Percentiles rank a stretch among this genome's conserved stretches.
phyloP scores from a whole-genome alignment of 2,113 vertebrate species.

The Chaenogobius annularis region DNA sequence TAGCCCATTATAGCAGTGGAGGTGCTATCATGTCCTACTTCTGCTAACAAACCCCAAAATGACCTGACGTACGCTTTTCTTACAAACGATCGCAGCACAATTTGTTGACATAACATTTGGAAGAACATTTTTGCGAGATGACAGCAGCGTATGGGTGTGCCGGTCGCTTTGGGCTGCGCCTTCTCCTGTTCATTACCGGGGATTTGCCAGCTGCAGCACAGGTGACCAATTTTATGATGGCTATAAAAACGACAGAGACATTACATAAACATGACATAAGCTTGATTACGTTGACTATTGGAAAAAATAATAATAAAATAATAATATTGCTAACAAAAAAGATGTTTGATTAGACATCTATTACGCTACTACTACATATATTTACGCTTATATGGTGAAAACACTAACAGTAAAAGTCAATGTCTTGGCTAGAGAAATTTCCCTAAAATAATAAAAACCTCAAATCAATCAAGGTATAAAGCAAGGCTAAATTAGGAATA shows the following conservation, averaged over 20 bases:
- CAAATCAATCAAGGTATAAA: no score
- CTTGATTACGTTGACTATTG: neutral
- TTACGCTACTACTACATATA: no score
- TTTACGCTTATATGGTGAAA: no score
- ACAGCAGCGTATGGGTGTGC: slow-evolving; percentile 31
- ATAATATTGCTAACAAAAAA: no score
- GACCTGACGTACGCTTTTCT: neutral
- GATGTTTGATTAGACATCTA: no score
- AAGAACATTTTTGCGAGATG: neutral
- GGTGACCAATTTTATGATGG: slow-evolving; percentile 9
- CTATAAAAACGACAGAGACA: neutral
- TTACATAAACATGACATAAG: neutral
- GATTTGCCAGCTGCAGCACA: neutral
- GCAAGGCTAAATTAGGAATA: no score
- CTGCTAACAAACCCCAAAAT: neutral
- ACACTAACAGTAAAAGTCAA: no score
- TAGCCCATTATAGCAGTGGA: neutral
- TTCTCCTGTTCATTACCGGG: slow-evolving; percentile 3
- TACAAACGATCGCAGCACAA: neutral
- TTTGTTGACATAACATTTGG: neutral
- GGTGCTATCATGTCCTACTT: neutral
- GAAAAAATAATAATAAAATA: no score
- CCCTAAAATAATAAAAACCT: no score
- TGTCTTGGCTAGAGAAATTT: no score
- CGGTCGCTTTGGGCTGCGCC: slow-evolving; percentile 9